These are phyloP conservation scores for Dendrocincla fuliginosa DNA, from an alignment of 2,797 vertebrate species.

Conservation along the genomic window DNA sequence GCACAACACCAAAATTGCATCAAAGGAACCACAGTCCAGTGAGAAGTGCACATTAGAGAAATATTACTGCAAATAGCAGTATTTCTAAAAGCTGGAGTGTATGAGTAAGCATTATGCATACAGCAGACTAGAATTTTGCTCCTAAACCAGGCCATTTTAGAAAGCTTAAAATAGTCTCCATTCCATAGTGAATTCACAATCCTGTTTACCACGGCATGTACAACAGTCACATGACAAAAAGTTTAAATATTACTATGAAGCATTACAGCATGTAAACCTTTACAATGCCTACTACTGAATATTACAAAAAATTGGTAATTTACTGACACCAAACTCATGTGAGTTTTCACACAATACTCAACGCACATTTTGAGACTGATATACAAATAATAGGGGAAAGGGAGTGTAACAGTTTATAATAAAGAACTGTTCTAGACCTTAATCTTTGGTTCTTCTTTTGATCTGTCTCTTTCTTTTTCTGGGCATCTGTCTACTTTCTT, in stretches of 20 bases:
- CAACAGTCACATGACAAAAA: conserved; percentile 59
- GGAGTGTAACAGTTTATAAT: conserved; percentile 55
- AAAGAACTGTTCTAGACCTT: conserved; percentile 84
- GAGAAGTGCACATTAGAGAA: neutral
- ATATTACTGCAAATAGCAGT: neutral
- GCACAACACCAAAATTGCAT: conserved; percentile 61
- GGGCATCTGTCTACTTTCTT: conserved; percentile 87
- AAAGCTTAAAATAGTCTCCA: conserved; percentile 56
- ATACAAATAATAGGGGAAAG: conserved; percentile 63
- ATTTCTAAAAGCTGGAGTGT: conserved; percentile 65
- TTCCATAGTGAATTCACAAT: conserved; percentile 40
- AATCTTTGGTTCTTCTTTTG: conserved; percentile 97
- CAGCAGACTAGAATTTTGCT: neutral
- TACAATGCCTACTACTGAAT: conserved; percentile 27
- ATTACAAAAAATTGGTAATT: conserved; percentile 33
- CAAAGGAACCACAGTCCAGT: conserved; percentile 34
- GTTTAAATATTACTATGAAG: conserved; percentile 31
- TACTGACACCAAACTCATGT: conserved; percentile 36
- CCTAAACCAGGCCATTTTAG: conserved; percentile 31
- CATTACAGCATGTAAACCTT: conserved; percentile 55
- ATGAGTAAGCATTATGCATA: conserved; percentile 60
- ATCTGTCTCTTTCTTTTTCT: conserved; percentile 90
- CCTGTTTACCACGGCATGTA: conserved; percentile 40
- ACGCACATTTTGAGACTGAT: conserved; percentile 60
- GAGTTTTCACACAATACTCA: conserved; percentile 48